phyloP scores from a whole-genome alignment of 30 jellyfish, hydroid and myxozoan species.

The Hydra vulgaris region DNA sequence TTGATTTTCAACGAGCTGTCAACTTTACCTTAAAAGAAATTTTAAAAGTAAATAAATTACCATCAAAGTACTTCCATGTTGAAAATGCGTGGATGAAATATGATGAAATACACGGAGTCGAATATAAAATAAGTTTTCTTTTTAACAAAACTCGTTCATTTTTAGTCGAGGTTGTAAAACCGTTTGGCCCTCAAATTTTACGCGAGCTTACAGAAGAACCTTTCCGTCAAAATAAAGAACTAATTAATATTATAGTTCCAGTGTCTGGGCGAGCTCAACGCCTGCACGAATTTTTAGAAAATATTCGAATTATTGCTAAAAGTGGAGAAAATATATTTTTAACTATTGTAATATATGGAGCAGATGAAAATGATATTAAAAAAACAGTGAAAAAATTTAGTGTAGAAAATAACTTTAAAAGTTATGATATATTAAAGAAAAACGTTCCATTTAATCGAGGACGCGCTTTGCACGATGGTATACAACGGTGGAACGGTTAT shows the following conservation, averaged over 20 bases:
- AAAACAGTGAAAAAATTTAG: slow-evolving; percentile 40
- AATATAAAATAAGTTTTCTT: slow-evolving; percentile 32
- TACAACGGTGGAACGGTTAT: slow-evolving; percentile 88
- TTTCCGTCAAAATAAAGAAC: slow-evolving; percentile 25
- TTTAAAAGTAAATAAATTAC: slow-evolving; percentile 9
- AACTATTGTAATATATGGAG: slow-evolving; percentile 63
- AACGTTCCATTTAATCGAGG: slow-evolving; percentile 75
- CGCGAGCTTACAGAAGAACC: slow-evolving; percentile 35
- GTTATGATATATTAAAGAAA: slow-evolving; percentile 39
- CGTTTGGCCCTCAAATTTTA: slow-evolving; percentile 53
- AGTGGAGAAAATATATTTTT: slow-evolving; percentile 51
- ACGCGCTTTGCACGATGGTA: slow-evolving; percentile 91
- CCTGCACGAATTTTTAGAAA: slow-evolving; percentile 38
- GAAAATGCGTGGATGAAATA: slow-evolving; percentile 36
- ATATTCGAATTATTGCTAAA: slow-evolving; percentile 32
- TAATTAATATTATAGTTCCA: slow-evolving; percentile 73
- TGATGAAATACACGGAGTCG: slow-evolving; percentile 55
- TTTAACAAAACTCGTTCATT: slow-evolving; percentile 24
- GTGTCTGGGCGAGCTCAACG: slow-evolving; percentile 47
- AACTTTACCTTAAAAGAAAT: slow-evolving; percentile 43
- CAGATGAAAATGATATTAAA: slow-evolving; percentile 38
- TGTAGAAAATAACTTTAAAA: slow-evolving; percentile 34
- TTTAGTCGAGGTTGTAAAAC: slow-evolving; percentile 45
- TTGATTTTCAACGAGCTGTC: slow-evolving; percentile 45
- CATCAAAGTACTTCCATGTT: slow-evolving; percentile 10